phyloP scores from a whole-genome alignment of 1,140 invertebrate species.

The Gonatopus flavifemur region DNA sequence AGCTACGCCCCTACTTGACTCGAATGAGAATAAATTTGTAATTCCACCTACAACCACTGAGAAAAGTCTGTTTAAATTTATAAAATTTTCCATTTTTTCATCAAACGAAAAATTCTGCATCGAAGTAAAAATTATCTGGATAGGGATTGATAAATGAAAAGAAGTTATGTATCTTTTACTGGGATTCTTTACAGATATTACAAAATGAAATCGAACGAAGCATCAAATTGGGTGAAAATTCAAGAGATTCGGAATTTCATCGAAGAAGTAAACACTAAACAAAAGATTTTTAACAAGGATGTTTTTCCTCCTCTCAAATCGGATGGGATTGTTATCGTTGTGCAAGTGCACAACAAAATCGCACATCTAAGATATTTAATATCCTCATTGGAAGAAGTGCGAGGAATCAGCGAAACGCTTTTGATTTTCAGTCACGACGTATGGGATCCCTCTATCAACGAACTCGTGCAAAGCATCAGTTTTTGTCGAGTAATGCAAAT shows the following conservation, averaged over 20 bases:
- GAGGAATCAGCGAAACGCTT: slow-evolving; percentile 83
- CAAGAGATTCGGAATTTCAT: slow-evolving; percentile 69
- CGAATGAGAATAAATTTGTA: no score
- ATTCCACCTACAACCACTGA: no score
- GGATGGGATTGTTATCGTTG: slow-evolving; percentile 76
- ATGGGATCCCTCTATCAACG: slow-evolving; percentile 90
- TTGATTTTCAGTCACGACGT: slow-evolving; percentile 97
- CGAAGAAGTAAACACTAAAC: slow-evolving; percentile 66
- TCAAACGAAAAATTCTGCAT: no score
- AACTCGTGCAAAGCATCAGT: slow-evolving; percentile 83
- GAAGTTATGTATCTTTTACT: no score
- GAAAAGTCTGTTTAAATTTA: no score
- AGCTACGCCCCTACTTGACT: no score
- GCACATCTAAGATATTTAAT: slow-evolving; percentile 92
- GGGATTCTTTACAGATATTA: no score
- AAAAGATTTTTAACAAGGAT: slow-evolving; percentile 74
- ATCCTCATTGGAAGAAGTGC: slow-evolving; percentile 84
- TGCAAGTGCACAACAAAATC: slow-evolving; percentile 91
- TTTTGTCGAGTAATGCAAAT: slow-evolving; percentile 93
- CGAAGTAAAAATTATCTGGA: no score
- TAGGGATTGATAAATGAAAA: no score
- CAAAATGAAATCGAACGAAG: no score
- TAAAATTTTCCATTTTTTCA: no score
- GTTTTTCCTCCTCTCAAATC: slow-evolving; percentile 72
- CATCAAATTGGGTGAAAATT: no score